These are phyloP conservation scores for Ecliptopera silaceata DNA, from an alignment of 2,888 invertebrate species.

Conservation along the genomic window DNA sequence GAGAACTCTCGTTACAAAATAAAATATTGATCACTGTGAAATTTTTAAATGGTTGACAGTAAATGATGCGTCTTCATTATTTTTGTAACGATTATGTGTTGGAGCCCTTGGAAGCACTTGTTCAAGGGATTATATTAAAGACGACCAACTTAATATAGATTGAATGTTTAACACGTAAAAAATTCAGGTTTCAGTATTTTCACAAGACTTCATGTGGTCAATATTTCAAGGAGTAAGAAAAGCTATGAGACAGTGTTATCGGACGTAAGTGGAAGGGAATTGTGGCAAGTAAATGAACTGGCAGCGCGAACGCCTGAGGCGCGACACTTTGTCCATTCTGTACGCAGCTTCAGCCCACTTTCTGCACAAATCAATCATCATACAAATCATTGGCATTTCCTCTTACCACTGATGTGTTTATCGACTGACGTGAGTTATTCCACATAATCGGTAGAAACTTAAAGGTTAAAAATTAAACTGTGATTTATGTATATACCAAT, in stretches of 20 bases:
- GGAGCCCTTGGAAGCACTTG: no score
- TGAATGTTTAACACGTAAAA: neutral
- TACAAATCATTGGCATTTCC: conserved; percentile 59
- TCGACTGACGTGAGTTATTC: conserved; percentile 54
- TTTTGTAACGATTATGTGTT: conserved; percentile 10
- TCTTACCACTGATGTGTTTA: conserved; percentile 47
- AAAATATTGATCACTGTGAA: conserved; percentile 32
- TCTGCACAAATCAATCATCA: conserved; percentile 49
- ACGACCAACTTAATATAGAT: no score
- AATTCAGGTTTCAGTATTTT: neutral
- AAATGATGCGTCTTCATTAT: conserved; percentile 25
- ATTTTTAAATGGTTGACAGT: conserved; percentile 25
- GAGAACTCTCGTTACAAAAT: conserved; percentile 34
- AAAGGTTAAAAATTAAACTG: conserved; percentile 63
- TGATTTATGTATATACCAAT: conserved; percentile 67
- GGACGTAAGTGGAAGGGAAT: conserved; percentile 43
- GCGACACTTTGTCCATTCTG: conserved; percentile 46
- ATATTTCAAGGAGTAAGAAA: conserved; percentile 11
- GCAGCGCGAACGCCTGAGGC: conserved; percentile 41
- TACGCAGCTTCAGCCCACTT: conserved; percentile 21
- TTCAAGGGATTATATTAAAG: no score
- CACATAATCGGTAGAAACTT: conserved; percentile 60
- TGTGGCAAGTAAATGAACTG: conserved; percentile 46
- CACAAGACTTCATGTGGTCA: neutral
- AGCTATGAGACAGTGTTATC: conserved; percentile 30